Evolutionary conservation across 2,113 vertebrate species (phyloP).

Genomic region (Heptranchias perlo): DNA sequence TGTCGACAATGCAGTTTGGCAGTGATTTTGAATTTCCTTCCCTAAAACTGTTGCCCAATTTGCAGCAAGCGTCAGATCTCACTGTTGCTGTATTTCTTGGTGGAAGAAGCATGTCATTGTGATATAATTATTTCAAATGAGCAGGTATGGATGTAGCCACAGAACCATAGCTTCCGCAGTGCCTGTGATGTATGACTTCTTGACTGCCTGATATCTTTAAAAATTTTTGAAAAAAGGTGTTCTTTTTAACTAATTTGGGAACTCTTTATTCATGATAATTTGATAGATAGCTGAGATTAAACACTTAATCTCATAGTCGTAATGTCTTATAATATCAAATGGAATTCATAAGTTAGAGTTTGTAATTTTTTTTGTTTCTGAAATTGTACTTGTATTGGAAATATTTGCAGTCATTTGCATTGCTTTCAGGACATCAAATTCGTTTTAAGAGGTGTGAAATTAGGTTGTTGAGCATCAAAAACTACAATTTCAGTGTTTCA

Average conservation of each 20-base stretch:
- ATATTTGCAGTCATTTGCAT: not conserved
- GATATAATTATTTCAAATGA: not conserved
- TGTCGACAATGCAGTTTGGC: not conserved
- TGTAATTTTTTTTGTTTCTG: not conserved
- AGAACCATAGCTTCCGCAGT: not conserved
- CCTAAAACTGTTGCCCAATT: not conserved
- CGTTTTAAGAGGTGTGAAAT: not conserved
- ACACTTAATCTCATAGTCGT: not conserved
- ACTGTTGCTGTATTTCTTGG: not conserved
- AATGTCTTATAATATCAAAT: not conserved
- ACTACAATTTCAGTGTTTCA: not conserved
- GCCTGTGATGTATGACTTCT: not conserved
- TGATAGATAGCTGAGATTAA: conserved; percentile 15
- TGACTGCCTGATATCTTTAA: not conserved
- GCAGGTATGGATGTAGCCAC: not conserved
- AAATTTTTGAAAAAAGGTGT: too few species aligned
- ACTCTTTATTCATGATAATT: not conserved
- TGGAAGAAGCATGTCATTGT: not conserved
- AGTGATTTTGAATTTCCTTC: not conserved
- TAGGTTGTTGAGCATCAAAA: not conserved
- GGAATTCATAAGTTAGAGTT: not conserved
- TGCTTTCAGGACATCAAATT: not conserved
- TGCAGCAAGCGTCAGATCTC: not conserved
- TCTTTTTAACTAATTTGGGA: not conserved
- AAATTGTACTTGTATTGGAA: too few species aligned